phyloP scores from a whole-genome alignment of 2,888 invertebrate genomes.

The Mythimna impura region DNA sequence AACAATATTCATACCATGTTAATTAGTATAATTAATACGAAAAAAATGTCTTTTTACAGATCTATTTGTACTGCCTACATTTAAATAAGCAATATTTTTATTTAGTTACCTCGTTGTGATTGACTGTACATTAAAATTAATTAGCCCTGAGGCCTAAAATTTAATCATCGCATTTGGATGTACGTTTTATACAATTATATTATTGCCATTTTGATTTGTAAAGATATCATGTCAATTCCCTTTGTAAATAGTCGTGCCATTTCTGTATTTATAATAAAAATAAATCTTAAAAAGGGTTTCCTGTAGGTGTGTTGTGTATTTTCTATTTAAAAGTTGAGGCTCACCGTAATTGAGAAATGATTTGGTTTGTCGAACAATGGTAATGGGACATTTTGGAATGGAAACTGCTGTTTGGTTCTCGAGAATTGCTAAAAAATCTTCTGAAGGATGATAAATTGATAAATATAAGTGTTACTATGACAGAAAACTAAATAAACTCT shows the following conservation, averaged over 20 bases:
- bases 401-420: no score
- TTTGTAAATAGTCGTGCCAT: slow-evolving; percentile 89
- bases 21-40: slow-evolving; percentile 1
- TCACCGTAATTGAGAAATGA: slow-evolving; percentile 62
- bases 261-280: slow-evolving; percentile 77
- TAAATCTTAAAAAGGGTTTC: slow-evolving; percentile 73
- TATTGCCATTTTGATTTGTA: slow-evolving; percentile 73
- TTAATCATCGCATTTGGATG: slow-evolving; percentile 63
- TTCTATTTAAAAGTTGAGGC: slow-evolving; percentile 75
- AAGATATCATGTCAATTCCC: slow-evolving; percentile 87
- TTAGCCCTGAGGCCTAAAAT: slow-evolving; percentile 75
- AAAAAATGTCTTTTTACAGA: slow-evolving; percentile 25
- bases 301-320: slow-evolving; percentile 80
- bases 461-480: background rate
- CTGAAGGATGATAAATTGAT: background rate
- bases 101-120: slow-evolving; percentile 54
- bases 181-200: slow-evolving; percentile 68
- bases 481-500: background rate
- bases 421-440: background rate
- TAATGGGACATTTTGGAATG: background rate
- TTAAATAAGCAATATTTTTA: slow-evolving; percentile 17
- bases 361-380: slow-evolving; percentile 40
- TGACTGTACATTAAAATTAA: slow-evolving; percentile 66
- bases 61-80: slow-evolving; percentile 4
- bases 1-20: background rate